These are phyloP conservation scores for Hippopotamus amphibius DNA, from an alignment of 2,113 vertebrate genomes.

Conservation along the genomic window DNA sequence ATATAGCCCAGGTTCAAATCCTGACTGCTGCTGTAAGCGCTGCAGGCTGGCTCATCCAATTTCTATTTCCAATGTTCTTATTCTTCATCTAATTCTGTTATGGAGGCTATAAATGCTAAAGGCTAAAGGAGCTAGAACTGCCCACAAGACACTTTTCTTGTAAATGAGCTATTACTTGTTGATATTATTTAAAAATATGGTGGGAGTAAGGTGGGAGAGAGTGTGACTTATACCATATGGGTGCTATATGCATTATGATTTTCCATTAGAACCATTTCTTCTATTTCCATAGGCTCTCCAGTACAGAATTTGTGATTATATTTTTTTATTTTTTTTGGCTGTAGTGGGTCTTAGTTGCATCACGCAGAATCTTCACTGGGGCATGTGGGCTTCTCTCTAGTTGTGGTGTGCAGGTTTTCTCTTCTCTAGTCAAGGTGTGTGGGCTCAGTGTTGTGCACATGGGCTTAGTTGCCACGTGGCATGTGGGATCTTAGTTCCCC, in stretches of 20 bases:
- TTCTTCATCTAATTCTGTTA: not conserved
- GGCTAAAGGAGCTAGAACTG: not conserved
- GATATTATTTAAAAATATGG: not conserved
- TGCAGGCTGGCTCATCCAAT: not conserved
- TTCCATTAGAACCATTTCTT: not conserved
- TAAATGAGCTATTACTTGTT: not conserved
- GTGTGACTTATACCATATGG: not conserved
- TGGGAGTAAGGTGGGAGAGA: not conserved
- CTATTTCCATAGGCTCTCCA: not conserved
- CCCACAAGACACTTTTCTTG: not conserved
- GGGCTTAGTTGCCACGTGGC: no score
- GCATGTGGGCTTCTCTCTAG: no score
- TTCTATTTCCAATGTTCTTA: not conserved
- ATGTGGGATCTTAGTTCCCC: no score
- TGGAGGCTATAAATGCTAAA: not conserved
- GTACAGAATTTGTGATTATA: not conserved
- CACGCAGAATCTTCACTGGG: no score
- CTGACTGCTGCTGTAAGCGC: not conserved
- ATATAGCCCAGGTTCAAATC: not conserved
- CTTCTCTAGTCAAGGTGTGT: no score
- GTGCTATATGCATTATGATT: not conserved
- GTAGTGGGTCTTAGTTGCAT: no score
- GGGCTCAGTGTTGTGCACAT: no score
- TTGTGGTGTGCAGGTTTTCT: no score
- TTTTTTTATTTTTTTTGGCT: no score